Conservation (phyloP, 2,113 vertebrate genomes). For the Anas platyrhynchos region DNA sequence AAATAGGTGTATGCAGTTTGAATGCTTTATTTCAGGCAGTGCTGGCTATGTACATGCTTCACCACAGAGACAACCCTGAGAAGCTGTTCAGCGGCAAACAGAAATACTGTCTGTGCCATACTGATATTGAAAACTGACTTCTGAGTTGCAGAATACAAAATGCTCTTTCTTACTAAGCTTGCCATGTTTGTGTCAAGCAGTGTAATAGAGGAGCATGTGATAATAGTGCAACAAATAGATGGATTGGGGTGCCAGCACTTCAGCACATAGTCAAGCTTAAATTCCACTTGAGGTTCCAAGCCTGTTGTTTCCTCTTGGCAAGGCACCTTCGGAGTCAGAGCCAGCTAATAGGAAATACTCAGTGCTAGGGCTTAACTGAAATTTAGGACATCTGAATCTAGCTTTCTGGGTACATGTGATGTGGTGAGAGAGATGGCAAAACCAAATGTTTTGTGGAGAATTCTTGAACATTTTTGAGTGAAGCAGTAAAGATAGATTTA, state of each 20-base stretch:
- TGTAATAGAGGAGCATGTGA: background rate
- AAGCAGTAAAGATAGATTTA: background rate
- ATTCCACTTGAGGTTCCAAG: background rate
- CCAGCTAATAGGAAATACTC: constrained; percentile 21
- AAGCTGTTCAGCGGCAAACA: background rate
- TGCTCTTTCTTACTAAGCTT: background rate
- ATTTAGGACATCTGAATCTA: background rate
- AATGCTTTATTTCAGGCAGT: background rate
- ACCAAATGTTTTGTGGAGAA: background rate
- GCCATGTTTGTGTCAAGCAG: background rate
- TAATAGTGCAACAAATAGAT: background rate
- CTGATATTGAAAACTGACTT: background rate
- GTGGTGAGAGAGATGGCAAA: background rate
- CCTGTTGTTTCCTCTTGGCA: constrained; percentile 9
- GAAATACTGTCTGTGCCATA: background rate
- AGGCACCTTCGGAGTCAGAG: background rate
- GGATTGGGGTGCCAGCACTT: background rate
- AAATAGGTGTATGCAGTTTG: too few relatives aligned
- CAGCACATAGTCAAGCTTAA: background rate
- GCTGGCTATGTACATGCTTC: background rate
- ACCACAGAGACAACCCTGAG: background rate
- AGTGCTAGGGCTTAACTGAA: background rate
- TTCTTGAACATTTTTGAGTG: background rate
- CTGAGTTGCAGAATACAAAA: background rate
- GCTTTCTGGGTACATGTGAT: background rate